A percentile compares a stretch with the other conserved stretches of the same genome.
These are phyloP conservation scores for Sciurus vulgaris DNA, from an alignment of 2,797 vertebrate genomes.

Conservation along the genomic window DNA sequence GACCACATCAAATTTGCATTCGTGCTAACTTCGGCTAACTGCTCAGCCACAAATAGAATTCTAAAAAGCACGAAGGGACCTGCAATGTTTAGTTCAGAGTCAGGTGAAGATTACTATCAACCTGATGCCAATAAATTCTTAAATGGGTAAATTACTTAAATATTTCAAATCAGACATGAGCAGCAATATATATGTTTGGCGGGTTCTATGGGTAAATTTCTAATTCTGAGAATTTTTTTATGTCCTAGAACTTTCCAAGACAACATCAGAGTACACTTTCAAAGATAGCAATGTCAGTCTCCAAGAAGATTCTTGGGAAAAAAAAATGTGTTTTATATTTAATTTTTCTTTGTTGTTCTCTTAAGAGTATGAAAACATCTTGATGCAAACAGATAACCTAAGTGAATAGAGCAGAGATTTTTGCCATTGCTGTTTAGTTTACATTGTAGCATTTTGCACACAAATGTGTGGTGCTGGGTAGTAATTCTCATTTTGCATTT, in stretches of 20 bases:
- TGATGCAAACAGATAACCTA: slow-evolving; percentile 19
- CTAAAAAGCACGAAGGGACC: slow-evolving; percentile 8
- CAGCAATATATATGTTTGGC: background rate
- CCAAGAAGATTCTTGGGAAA: background rate
- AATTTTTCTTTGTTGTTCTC: background rate
- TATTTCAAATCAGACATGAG: slow-evolving; percentile 25
- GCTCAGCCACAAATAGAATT: background rate
- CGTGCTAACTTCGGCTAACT: slow-evolving; percentile 18
- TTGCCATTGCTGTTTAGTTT: background rate
- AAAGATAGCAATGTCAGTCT: background rate
- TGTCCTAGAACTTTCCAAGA: slow-evolving; percentile 18
- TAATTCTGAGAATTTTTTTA: slow-evolving; percentile 33
- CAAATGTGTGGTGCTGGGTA: background rate
- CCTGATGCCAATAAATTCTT: slow-evolving; percentile 41
- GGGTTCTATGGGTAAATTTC: background rate
- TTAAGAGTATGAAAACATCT: background rate
- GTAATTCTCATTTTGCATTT: background rate
- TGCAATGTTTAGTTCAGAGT: background rate
- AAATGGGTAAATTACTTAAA: background rate
- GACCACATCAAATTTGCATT: slow-evolving; percentile 37
- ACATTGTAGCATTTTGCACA: background rate
- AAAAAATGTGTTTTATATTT: background rate
- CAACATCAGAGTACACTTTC: background rate
- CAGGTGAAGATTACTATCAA: slow-evolving; percentile 54
- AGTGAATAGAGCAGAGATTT: background rate